Base-by-base conservation (phyloP, 23 tunicate species). In the Aplidium turbinatum region DNA sequence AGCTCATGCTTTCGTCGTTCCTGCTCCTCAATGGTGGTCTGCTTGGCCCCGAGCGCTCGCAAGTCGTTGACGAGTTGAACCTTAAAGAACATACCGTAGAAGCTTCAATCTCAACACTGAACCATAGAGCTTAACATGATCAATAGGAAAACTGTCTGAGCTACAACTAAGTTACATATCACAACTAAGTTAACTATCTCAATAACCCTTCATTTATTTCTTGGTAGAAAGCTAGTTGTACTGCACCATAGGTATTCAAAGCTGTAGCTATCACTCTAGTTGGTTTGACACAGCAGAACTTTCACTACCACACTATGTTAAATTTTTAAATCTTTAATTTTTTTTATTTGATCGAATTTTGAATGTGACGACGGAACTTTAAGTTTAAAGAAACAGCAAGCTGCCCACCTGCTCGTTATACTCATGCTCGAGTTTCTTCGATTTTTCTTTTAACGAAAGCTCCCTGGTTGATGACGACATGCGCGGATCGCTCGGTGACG, bases 21-120 rank as follows among this genome's bases (percentile, higher is more conserved):
- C 64, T 91, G 95, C 58, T 91, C 91, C 26, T 78, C 90, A 6
- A 91, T 51, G 4, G 65, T 33, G 21, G 83, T 39, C 6, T 72
- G 82, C 58, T 91, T 91, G 28, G 91, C 97, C 54, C 97, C 97
- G 27, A 91, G 62, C 1, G 84, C 48, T 30, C 80, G 73, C 1
- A 91, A 55, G 57, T 91, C 97, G 27, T 72, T 84, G 21, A 91
- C 76, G 20, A 79, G 52, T 48, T 83, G 82, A 38, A 79, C 94
- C 72, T 65, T 24, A 38, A 65, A 18, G 31, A 24, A 42, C 48
- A 9, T 16, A 42, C 16, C 48, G 9, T 42, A 42, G 16, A 9
- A 42, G 13, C 48, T 9, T 9, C 48, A 9, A 42, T n/a, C n/a
- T n/a, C n/a, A n/a, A n/a, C n/a, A n/a, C n/a, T n/a, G n/a, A n/a